phyloP scores from a whole-genome alignment of 2,888 invertebrate species.

The Platynereis dumerilii region DNA sequence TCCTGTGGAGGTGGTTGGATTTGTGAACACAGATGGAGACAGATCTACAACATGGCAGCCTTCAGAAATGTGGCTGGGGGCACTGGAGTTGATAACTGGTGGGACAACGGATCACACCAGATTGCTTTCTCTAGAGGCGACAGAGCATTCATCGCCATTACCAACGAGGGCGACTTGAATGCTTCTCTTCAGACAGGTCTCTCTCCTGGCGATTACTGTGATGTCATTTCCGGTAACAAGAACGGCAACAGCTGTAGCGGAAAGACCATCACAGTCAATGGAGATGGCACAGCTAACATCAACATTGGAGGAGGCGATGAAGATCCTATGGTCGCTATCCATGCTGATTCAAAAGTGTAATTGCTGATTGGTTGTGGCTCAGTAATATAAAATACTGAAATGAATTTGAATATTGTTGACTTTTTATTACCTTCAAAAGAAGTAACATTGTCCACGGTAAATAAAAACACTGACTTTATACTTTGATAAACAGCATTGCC shows the following conservation, averaged over 20 bases:
- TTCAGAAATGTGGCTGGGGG: slow-evolving; percentile 75
- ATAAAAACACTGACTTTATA: no score
- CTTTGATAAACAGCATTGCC: no score
- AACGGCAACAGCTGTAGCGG: slow-evolving; percentile 69
- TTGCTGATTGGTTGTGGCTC: no score
- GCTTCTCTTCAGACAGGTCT: slow-evolving; percentile 63
- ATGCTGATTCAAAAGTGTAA: slow-evolving; percentile 55
- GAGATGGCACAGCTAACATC: slow-evolving; percentile 70
- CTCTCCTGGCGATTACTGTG: slow-evolving; percentile 81
- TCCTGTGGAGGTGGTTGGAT: slow-evolving; percentile 57
- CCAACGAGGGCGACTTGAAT: slow-evolving; percentile 65
- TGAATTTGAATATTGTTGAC: no score
- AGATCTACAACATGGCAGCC: slow-evolving; percentile 72
- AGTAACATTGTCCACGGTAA: no score
- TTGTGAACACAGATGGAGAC: slow-evolving; percentile 51
- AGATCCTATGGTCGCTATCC: slow-evolving; percentile 79
- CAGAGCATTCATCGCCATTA: slow-evolving; percentile 74
- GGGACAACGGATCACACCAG: slow-evolving; percentile 80
- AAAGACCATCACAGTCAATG: slow-evolving; percentile 70
- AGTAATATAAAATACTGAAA: no score
- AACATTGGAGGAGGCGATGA: slow-evolving; percentile 65
- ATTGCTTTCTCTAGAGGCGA: slow-evolving; percentile 85
- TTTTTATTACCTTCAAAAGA: no score
- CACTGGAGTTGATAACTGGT: slow-evolving; percentile 71
- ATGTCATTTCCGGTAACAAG: slow-evolving; percentile 76